Evolutionary conservation across 2,113 vertebrate species (phyloP), one percentile per base, ranked within the genome.

Genomic region (Pteronura brasiliensis): DNA sequence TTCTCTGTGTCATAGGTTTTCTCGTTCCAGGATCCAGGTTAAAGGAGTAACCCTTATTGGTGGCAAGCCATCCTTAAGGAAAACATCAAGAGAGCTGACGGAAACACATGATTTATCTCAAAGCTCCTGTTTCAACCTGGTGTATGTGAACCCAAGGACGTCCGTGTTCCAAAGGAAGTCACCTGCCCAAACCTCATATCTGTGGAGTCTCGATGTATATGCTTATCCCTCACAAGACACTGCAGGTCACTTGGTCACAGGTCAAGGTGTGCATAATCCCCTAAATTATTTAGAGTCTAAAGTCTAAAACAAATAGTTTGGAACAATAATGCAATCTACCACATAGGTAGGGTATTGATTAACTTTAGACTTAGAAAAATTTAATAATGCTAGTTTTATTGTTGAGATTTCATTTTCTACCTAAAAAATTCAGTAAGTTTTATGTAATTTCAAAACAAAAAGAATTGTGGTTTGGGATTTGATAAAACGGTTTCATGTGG

Each of bases 201-300:
- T 21, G 11, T 3, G 0, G 14, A 74, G 20, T 7, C 52, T 52
- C 6, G 3, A 2, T 6, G 9, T 31, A 1, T 20, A 2, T 29
- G 10, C 7, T 23, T 39, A 1, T 79, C 3, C 69, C 13, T 44
- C 42, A 36, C 2, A 23, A 31, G 34, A 39, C 23, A 0, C 14
- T 23, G 27, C 2, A 3, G 36, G 34, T 10, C 25, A 72, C 34
- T 49, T 17, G 31, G 52, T 65, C 57, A 8, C 6, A 44, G 31
- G 39, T 15, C 29, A 29, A 29, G 44, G 21, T 4, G 42, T 15
- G 4, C 39, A 36, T 23, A 57, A 49, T 39, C 1, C 39, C 47
- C 29, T n/a, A 27, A 31, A 23, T 59, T 59, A n/a, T 6, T n/a
- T 42, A 44, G 34, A 91, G 18, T 29, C 49, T 29, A 20, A 72